phyloP scores from a whole-genome alignment of 2,888 invertebrate genomes.

The Lutraria lutraria region DNA sequence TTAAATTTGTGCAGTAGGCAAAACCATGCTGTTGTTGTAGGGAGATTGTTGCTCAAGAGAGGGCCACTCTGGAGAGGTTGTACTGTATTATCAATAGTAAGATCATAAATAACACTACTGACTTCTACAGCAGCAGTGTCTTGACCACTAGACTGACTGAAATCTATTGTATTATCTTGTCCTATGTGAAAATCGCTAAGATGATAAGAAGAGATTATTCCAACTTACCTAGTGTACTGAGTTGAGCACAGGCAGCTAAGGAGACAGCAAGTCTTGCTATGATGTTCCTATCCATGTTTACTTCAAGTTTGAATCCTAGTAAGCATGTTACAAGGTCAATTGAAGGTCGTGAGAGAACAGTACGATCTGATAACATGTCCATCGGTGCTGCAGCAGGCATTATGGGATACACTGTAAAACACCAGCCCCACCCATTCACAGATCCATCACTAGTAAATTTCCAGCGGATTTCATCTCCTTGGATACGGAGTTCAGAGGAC shows the following conservation, averaged over 20 bases:
- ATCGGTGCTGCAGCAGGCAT: constrained; percentile 91
- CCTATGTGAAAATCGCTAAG: not conserved
- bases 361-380: constrained; percentile 94
- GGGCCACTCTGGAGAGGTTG: too few relatives aligned
- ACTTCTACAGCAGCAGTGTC: too few relatives aligned
- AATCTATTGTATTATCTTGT: too few relatives aligned
- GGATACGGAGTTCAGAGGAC: constrained; percentile 95
- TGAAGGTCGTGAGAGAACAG: constrained; percentile 95
- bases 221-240: constrained; percentile 92
- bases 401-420: constrained; percentile 96
- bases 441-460: constrained; percentile 97
- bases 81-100: too few relatives aligned
- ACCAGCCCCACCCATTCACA: constrained; percentile 99
- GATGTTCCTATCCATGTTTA: constrained; percentile 84
- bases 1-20: too few relatives aligned
- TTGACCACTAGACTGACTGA: too few relatives aligned
- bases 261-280: constrained; percentile 94
- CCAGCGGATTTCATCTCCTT: constrained; percentile 96
- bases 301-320: constrained; percentile 89
- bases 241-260: constrained; percentile 95
- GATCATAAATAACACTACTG: too few relatives aligned
- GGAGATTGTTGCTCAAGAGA: too few relatives aligned
- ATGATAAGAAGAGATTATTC: not conserved
- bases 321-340: constrained; percentile 96
- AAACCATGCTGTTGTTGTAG: too few relatives aligned